Base-by-base conservation (phyloP, 2,888 invertebrate species). In the Ptychoptera contaminata region DNA sequence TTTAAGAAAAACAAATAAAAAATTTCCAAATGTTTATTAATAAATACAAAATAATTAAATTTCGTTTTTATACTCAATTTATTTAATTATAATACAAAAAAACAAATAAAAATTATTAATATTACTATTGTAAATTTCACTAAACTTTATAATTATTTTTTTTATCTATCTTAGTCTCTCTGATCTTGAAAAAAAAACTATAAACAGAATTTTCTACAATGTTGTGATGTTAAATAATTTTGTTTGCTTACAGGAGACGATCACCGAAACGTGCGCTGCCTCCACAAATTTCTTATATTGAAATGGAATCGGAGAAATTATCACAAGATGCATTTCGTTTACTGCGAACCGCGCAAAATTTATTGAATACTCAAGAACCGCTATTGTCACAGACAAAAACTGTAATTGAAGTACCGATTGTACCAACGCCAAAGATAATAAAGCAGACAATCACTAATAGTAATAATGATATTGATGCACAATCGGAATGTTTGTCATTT, bases 281-380 rank as follows among this genome's bases (percentile, higher is more conserved):
- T 23, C 23, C 23, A 23, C 23, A 23, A 37, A 39, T 46, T 36
- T 31, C 42, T n/a, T 39, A 42, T 15, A 69, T 72, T 42, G 71
- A 72, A 49, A 60, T 72, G 16, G 68, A 72, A 52, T 74, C 76
- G 2, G 76, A 77, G 48, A 78, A 77, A 58, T 59, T 79, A 16
- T 72, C 76, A 1, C 74, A 76, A 55, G 79, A 79, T 61, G 77
- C 79, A 2, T 78, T 74, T 53, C 67, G 78, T 45, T 63, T 79
- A 47, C 67, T 76, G 53, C 68, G 78, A 49, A 79, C 77, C 16
- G 74, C 77, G 42, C 74, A 77, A 52, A 79, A 79, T 31, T 60
- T 79, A 45, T 57, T 79, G 48, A 68, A 70, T 52, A 78, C 75
- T 47, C 71, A 72, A 50, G 78, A 79, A 54, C 77, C 78, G 2